A percentile compares a stretch with the other conserved stretches of the same genome.
These are phyloP conservation scores for Phrixothrix hirtus DNA, from an alignment of 2,888 invertebrate genomes.

Conservation along the genomic window DNA sequence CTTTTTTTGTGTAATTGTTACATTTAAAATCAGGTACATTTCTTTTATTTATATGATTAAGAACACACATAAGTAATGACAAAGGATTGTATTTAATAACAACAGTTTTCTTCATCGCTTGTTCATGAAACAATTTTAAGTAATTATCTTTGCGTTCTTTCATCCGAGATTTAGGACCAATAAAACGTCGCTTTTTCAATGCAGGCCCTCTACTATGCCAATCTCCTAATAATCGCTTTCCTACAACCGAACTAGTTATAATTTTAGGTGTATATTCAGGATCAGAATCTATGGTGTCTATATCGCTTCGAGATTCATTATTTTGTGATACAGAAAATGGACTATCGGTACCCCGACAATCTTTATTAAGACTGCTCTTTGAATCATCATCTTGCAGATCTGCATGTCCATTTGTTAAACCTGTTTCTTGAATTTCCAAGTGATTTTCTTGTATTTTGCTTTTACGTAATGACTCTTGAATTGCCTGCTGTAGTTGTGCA, in stretches of 20 bases:
- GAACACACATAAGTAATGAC: constrained; percentile 43
- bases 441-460: constrained; percentile 39
- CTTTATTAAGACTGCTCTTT: constrained; percentile 45
- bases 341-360: constrained; percentile 46
- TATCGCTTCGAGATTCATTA: constrained; percentile 43
- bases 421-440: constrained; percentile 5
- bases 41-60: constrained; percentile 48
- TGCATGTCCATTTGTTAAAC: constrained; percentile 12
- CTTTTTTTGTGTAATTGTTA: constrained; percentile 34
- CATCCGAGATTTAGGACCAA: constrained; percentile 37
- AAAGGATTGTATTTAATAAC: constrained; percentile 44
- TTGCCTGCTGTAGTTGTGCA: constrained; percentile 43
- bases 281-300: constrained; percentile 41
- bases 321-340: constrained; percentile 31
- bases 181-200: constrained; percentile 28
- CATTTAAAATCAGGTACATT: constrained; percentile 46
- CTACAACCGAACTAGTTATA: constrained; percentile 1
- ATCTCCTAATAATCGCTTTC: constrained; percentile 9
- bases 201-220: constrained; percentile 5
- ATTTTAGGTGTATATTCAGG: constrained; percentile 23
- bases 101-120: constrained; percentile 14
- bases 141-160: constrained; percentile 16
- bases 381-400: constrained; percentile 45
- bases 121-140: constrained; percentile 9
- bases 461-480: constrained; percentile 45